Evolutionary conservation across 2,113 vertebrate genomes (phyloP), one percentile per base, ranked within the genome.

Genomic region (Pholis gunnellus): DNA sequence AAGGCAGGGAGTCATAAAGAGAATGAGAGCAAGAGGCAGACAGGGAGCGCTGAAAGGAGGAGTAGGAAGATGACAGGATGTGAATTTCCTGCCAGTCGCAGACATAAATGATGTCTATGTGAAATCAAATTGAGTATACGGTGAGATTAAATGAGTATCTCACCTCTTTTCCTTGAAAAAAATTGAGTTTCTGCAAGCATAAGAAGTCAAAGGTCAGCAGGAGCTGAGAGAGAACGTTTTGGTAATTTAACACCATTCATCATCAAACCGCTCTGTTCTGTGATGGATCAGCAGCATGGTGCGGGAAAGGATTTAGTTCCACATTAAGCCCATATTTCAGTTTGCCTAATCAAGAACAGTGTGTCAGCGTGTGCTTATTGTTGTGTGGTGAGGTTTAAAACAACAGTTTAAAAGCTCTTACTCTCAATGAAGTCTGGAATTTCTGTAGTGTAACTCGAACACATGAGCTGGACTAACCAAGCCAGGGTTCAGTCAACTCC

Each of bases 41-140:
- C 67, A 69, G 36, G 36, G 56, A 85, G 66, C 17, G 25, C 22
- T 48, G 42, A 67, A 36, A 60, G 56, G 25, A 73, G 46, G 48
- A 80, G 66, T 29, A 75, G 31, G 27, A 65, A 40, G 78, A 75
- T 77, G 78, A 67, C 60, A 61, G 31, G 77, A 76, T 36, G 77
- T 50, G 78, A 66, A 77, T 65, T 13, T 75, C 38, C n/a, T 75
- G 76, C 71, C 65, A 56, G 56, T 70, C 2, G 15, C 31, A 73
- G 15, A 56, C 56, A 84, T 88, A 82, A 83, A 64, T 25, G 11
- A 34, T 85, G 66, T 84, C 68, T 86, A 71, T 79, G 29, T 71
- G n/a, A 27, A 68, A 77, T 56, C 25, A 72, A 73, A 72, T 44
- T 22, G 40, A 72, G 36, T 25, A 13, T 1, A 11, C 74, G 64